phyloP scores from a whole-genome alignment of 1,140 invertebrate genomes.

The Hyles vespertilio region DNA sequence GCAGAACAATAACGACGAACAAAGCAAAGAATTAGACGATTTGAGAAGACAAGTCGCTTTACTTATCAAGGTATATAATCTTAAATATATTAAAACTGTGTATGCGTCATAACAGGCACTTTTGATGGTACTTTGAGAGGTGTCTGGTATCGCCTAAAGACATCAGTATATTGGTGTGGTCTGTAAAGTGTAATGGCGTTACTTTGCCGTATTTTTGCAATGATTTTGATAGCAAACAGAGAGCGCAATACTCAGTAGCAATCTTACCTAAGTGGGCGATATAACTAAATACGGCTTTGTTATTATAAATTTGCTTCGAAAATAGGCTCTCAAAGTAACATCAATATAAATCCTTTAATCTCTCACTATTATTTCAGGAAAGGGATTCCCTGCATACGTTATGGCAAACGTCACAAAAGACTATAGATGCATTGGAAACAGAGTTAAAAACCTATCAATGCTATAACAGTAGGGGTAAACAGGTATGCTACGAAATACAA shows the following conservation, averaged over 20 bases:
- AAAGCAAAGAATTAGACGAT: conserved; percentile 48
- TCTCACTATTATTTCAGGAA: conserved; percentile 52
- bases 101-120: too few relatives aligned
- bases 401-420: conserved; percentile 78
- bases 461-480: conserved; percentile 40
- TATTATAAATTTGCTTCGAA: too few relatives aligned
- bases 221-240: too few relatives aligned
- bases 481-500: conserved; percentile 24
- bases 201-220: too few relatives aligned
- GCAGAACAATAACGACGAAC: conserved; percentile 30
- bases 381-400: conserved; percentile 77
- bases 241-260: background rate
- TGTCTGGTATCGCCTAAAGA: too few relatives aligned
- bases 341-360: too few relatives aligned
- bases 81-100: too few relatives aligned
- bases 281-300: too few relatives aligned
- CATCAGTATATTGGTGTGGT: too few relatives aligned
- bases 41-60: conserved; percentile 51
- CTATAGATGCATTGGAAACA: conserved; percentile 75
- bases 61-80: conserved; percentile 50
- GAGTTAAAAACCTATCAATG: conserved; percentile 74
- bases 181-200: too few relatives aligned
- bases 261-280: background rate
- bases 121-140: too few relatives aligned
- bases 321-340: background rate